Evolutionary conservation across 2,797 vertebrate genomes (phyloP).

Genomic region (Anolis apletophallus): DNA sequence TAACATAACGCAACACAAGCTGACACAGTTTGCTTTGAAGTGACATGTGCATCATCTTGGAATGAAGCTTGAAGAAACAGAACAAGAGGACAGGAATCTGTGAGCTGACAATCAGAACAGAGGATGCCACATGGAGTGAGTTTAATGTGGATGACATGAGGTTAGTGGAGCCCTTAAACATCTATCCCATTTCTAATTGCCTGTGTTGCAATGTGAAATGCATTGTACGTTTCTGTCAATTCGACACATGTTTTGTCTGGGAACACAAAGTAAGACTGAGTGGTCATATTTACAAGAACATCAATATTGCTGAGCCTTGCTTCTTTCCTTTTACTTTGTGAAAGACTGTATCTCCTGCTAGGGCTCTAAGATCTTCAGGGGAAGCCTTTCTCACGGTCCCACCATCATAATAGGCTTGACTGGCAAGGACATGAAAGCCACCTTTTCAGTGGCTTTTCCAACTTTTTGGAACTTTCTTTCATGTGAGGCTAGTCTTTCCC

Average conservation of each 20-base stretch:
- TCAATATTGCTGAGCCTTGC: not conserved
- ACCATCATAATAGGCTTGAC: no score
- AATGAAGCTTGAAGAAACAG: constrained; percentile 32
- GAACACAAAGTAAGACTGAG: not conserved
- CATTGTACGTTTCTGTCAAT: not conserved
- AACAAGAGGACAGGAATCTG: constrained; percentile 10
- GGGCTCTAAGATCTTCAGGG: no score
- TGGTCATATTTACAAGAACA: not conserved
- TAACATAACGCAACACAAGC: not conserved
- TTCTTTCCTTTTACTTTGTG: not conserved
- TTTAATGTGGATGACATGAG: not conserved
- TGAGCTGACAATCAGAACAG: not conserved
- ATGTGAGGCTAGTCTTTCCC: no score
- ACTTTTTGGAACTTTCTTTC: no score
- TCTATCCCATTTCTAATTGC: constrained; percentile 11
- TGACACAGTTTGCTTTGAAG: not conserved
- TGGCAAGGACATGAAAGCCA: no score
- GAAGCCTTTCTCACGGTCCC: no score
- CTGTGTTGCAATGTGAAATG: not conserved
- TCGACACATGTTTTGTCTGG: not conserved
- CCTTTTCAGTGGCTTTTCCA: no score
- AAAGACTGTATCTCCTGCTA: no score
- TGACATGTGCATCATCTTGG: constrained; percentile 12
- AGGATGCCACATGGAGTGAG: not conserved
- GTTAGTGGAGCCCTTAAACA: not conserved